These are phyloP conservation scores for Pipistrellus kuhlii DNA, from an alignment of 2,797 vertebrate genomes.

Conservation along the genomic window DNA sequence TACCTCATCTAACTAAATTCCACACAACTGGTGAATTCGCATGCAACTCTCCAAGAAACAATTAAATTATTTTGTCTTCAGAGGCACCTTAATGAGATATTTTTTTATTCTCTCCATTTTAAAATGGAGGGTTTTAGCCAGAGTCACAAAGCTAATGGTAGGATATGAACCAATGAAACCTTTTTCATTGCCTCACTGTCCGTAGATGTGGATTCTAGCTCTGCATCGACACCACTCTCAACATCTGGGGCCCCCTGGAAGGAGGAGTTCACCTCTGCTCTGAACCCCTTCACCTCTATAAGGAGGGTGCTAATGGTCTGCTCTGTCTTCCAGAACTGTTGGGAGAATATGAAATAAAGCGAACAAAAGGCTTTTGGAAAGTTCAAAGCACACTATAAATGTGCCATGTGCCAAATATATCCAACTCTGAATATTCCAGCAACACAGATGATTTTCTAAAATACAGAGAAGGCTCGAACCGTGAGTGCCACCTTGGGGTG, in stretches of 20 bases:
- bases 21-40: not conserved
- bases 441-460: not conserved
- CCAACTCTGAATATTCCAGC: not conserved
- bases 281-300: not conserved
- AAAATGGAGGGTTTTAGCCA: not conserved
- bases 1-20: not conserved
- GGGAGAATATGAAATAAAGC: not conserved
- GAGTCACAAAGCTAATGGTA: not conserved
- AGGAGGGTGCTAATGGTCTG: not conserved
- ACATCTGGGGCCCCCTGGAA: not conserved
- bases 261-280: not conserved
- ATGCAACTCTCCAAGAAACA: not conserved
- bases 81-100: not conserved
- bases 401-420: not conserved
- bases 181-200: not conserved
- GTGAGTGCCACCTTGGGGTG: not conserved
- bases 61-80: not conserved
- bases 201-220: not conserved
- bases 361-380: slow-evolving; percentile 21
- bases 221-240: not conserved
- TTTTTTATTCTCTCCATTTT: not conserved
- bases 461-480: not conserved
- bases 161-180: not conserved
- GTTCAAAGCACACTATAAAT: not conserved
- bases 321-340: not conserved